Evolutionary conservation across 64 coral and sea anemone genomes (phyloP).

Genomic region (Dendronephthya gigantea): DNA sequence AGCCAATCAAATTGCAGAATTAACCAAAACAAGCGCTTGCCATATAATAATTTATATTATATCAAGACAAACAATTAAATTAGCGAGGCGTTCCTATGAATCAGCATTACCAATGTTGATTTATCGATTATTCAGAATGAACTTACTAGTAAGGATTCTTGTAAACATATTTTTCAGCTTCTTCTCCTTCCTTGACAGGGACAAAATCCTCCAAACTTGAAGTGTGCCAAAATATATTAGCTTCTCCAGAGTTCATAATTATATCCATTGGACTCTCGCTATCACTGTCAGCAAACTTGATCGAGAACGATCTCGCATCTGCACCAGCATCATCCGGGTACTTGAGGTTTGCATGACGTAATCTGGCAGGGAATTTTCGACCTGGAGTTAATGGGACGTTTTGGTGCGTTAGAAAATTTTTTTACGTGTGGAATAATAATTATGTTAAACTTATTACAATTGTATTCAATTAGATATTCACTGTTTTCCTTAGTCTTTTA

Average conservation of each 20-base stretch:
- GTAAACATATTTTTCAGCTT: constrained; percentile 38
- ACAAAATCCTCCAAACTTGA: constrained; percentile 60
- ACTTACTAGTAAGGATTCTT: constrained; percentile 73
- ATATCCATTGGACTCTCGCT: constrained; percentile 67
- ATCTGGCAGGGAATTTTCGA: constrained; percentile 42
- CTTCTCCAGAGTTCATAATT: constrained; percentile 58
- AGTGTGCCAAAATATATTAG: constrained; percentile 50
- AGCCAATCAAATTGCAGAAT: too few relatives aligned
- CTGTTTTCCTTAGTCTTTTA: too few relatives aligned
- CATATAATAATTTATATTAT: too few relatives aligned
- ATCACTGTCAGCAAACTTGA: constrained; percentile 74
- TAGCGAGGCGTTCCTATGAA: too few relatives aligned
- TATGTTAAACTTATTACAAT: too few relatives aligned
- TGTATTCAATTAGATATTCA: too few relatives aligned
- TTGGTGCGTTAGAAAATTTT: too few relatives aligned
- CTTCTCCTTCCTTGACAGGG: constrained; percentile 27
- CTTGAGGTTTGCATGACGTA: constrained; percentile 56
- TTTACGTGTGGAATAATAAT: too few relatives aligned
- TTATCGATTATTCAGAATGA: background rate
- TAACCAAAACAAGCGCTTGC: too few relatives aligned
- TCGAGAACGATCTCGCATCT: constrained; percentile 42
- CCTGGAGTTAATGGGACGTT: too few relatives aligned
- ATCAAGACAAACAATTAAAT: too few relatives aligned
- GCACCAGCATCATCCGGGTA: constrained; percentile 39
- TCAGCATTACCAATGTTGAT: too few relatives aligned